A percentile compares a stretch with the other conserved stretches of the same genome.
Conservation (phyloP, 2,888 invertebrate species). For the Stenchaetothrips biformis region DNA sequence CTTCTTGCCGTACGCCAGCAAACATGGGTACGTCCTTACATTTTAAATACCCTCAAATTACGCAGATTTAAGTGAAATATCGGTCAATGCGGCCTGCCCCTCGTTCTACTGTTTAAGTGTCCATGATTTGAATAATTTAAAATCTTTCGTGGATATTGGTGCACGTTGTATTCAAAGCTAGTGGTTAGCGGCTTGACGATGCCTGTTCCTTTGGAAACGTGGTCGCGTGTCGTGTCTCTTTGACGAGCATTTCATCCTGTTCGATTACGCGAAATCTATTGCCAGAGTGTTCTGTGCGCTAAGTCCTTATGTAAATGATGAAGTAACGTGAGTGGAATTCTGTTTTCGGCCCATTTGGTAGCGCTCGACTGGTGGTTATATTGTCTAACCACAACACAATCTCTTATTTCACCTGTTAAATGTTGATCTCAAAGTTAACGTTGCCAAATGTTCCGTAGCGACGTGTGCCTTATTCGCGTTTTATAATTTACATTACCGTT, state of each 20-base stretch:
- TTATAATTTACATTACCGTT: neutral
- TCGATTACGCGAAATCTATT: neutral
- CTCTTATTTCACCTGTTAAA: no score
- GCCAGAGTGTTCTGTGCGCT: neutral
- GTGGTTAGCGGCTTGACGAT: no score
- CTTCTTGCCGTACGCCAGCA: conserved; percentile 10
- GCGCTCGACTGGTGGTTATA: no score
- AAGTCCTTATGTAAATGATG: neutral
- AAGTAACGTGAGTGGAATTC: neutral
- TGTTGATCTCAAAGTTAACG: neutral
- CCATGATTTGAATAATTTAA: no score
- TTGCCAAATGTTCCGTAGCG: neutral
- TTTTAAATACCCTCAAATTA: no score
- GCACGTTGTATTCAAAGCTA: no score
- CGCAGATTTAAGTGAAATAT: no score
- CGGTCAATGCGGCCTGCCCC: no score
- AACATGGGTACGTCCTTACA: neutral
- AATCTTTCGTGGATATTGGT: no score
- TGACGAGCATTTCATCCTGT: neutral
- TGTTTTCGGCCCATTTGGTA: neutral
- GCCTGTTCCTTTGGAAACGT: neutral
- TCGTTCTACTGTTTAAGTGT: no score
- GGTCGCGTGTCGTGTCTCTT: neutral
- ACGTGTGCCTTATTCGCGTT: neutral
- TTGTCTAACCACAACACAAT: no score